Evolutionary conservation across 2,888 invertebrate species (phyloP), one percentile per base, ranked within the genome.

Genomic region (Sericinus montela): DNA sequence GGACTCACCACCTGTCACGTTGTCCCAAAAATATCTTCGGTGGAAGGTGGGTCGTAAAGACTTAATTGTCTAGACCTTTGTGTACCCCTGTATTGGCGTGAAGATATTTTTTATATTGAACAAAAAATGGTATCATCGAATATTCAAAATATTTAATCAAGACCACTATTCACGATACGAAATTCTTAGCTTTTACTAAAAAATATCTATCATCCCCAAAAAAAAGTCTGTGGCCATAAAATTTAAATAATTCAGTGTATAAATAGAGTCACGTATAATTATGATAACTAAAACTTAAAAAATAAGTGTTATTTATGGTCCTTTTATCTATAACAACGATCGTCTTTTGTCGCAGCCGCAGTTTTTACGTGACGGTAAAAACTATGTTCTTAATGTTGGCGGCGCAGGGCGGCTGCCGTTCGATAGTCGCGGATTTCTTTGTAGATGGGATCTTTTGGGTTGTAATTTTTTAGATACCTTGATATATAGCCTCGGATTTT

Each of bases 271-370:
- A 49, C 48, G 32, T 44, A 49, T 49, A 44, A 49, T 49, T 49
- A 49, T 49, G 49, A 40, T 49, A 44, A 34, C 43, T 34, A 11
- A 48, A 55, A 53, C 52, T 5, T 62, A 60, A 72, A 75, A 72
- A 77, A 72, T 70, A 75, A 76, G 79, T 80, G 84, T 84, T 85
- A 85, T 86, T 87, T 86, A 88, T 82, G 69, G 71, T 65, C 65
- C 52, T 60, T 74, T 76, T 83, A 83, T 83, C 82, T 72, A 56
- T 54, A 64, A 69, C 60, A 60, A 69, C 67, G 67, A 71, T 70
- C 66, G 67, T 72, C 81, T 79, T 83, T 83, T 84, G 82, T 82
- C 78, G 74, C 60, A 59, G 74, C 83, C 81, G 80, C 76, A 60
- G 63, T 75, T 79, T 80, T 80, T 80, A 39, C 38, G 29, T 44